phyloP scores from a whole-genome alignment of 2,797 vertebrate genomes.

The Malurus splendens region DNA sequence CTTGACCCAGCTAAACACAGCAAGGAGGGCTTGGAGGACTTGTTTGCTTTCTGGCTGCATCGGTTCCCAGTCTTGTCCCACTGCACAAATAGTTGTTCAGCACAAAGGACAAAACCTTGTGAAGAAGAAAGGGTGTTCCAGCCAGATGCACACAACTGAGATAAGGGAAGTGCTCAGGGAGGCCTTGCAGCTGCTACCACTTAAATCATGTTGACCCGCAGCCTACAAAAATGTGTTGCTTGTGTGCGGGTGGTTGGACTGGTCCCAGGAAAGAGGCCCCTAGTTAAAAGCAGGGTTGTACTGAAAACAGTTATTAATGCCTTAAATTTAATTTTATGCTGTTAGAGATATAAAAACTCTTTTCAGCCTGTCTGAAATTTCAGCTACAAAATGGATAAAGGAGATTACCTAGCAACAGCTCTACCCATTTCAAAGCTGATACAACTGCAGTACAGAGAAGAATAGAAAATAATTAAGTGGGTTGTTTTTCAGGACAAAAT shows the following conservation, averaged over 20 bases:
- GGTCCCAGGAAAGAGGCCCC: not conserved
- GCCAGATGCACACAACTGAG: not conserved
- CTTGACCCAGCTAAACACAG: not conserved
- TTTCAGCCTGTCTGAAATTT: not conserved
- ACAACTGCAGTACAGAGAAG: not conserved
- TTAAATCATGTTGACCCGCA: not conserved
- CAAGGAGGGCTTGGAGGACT: not conserved
- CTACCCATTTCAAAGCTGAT: not conserved
- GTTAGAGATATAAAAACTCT: not conserved
- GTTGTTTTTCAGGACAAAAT: not conserved
- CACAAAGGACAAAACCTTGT: accelerated
- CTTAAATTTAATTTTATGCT: not conserved
- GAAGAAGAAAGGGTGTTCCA: not conserved
- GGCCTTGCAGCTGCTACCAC: not conserved
- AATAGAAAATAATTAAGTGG: slow-evolving; percentile 1
- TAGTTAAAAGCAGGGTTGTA: not conserved
- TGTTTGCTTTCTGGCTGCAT: not conserved
- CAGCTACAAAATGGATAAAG: not conserved
- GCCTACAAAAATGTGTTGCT: accelerated
- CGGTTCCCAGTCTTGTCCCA: not conserved
- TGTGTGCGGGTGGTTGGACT: not conserved
- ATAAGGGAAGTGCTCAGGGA: not conserved
- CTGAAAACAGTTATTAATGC: not conserved
- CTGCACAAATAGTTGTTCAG: not conserved
- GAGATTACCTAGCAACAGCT: slow-evolving; percentile 23